A percentile compares a stretch with the other conserved stretches of the same genome.
Evolutionary conservation across 2,113 vertebrate genomes (phyloP).

Genomic region (Scomber scombrus): DNA sequence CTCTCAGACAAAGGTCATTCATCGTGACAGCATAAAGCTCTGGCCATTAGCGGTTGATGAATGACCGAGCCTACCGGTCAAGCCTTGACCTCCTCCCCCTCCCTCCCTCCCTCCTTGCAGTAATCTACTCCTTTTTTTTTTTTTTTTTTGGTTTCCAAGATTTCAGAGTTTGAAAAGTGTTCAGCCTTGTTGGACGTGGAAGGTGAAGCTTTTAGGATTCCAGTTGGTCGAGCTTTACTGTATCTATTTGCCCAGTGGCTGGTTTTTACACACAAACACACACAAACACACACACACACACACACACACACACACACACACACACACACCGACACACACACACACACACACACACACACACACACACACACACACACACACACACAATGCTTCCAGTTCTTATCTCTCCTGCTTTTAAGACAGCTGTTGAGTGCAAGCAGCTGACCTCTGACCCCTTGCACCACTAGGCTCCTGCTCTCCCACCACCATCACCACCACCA

Average conservation of each 20-base stretch:
- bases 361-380: constrained; percentile 78
- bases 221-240: constrained; percentile 80
- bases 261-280: constrained; percentile 82
- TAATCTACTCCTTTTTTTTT: constrained; percentile 65
- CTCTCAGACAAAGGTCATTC: constrained; percentile 78
- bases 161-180: constrained; percentile 53
- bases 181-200: constrained; percentile 15
- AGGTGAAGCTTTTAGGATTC: constrained; percentile 62
- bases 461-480: constrained; percentile 72
- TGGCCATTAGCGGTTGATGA: constrained; percentile 80
- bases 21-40: constrained; percentile 80
- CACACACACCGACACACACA: constrained; percentile 80
- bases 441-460: constrained; percentile 87
- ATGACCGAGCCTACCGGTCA: constrained; percentile 77
- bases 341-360: constrained; percentile 62
- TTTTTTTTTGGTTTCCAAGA: not conserved
- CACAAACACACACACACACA: constrained; percentile 68
- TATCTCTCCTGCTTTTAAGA: constrained; percentile 89
- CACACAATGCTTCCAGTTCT: constrained; percentile 90
- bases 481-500: constrained; percentile 68
- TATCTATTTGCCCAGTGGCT: constrained; percentile 84
- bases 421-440: constrained; percentile 89
- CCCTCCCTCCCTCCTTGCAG: constrained; percentile 24
- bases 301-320: constrained; percentile 71
- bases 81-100: constrained; percentile 68